Evolutionary conservation across 2,113 vertebrate species (phyloP), one percentile per base, ranked within the genome.

Genomic region (Pavo muticus): DNA sequence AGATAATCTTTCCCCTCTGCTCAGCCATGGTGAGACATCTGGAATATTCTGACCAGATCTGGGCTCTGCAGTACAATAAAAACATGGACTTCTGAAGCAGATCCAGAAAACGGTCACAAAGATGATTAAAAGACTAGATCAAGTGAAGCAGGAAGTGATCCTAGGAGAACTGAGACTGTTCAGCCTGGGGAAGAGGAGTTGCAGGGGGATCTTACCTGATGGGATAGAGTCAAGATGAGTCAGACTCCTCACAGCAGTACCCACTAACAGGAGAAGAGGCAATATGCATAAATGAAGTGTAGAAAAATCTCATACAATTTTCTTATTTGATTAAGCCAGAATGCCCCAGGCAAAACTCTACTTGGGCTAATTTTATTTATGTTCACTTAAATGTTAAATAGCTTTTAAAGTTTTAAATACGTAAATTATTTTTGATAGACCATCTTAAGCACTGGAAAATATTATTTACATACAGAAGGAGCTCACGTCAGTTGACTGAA

Each of bases 381-480:
- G 17, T 47, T 83, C 45, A 83, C 74, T 69, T 88, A 76, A 65
- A 77, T 3, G 5, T 70, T 25, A 87, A 79, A 30, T 72, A 21
- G 1, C 15, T 87, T 76, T 74, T 64, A 65, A 24, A n/a, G 5
- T 39, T 63, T 81, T 63, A 85, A 85, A 72, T 30, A 52, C 9
- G 21, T 20, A 67, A n/a, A 60, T 30, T 37, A 35, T 72, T 80
- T 87, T 87, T 61, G 19, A 72, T 11, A 78, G 27, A 24, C 10
- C 40, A 25, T 60, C 9, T 45, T 67, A 82, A 89, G 37, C 47
- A 18, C 18, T 73, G n/a, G 47, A 67, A 91, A 61, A 76, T 32
- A 32, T 35, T 0, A 30, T 65, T 75, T 89, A 52, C 13, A 39
- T 35, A 8, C 6, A 61, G 47, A 57, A 0, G 0, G 29, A 60